Percentiles rank a stretch among this genome's conserved stretches.
phyloP scores from a whole-genome alignment of 2,797 vertebrate genomes.

The Apogon talboti region DNA sequence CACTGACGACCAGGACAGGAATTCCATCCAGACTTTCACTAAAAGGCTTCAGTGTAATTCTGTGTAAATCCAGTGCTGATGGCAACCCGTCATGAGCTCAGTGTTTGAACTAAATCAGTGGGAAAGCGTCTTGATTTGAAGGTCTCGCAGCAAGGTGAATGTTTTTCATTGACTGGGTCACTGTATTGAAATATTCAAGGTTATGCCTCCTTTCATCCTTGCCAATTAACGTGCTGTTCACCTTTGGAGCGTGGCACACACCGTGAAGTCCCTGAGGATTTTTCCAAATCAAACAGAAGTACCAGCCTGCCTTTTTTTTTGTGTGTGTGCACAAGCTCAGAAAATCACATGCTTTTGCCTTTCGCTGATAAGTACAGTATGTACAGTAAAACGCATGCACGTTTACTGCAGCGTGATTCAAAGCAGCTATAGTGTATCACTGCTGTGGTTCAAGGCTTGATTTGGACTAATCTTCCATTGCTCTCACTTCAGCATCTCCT shows the following conservation, averaged over 20 bases:
- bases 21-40: slow-evolving; percentile 67
- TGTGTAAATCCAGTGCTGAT: slow-evolving; percentile 54
- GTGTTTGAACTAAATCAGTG: slow-evolving; percentile 50
- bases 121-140: slow-evolving; percentile 53
- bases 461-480: slow-evolving; percentile 57
- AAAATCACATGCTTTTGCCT: slow-evolving; percentile 36
- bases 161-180: slow-evolving; percentile 64
- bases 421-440: slow-evolving; percentile 45
- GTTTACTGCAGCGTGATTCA: slow-evolving; percentile 43
- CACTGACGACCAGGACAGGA: slow-evolving; percentile 64
- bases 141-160: slow-evolving; percentile 48
- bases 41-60: slow-evolving; percentile 58
- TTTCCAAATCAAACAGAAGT: slow-evolving; percentile 57
- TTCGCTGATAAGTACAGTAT: slow-evolving; percentile 12
- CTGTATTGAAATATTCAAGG: slow-evolving; percentile 60
- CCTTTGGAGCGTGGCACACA: slow-evolving; percentile 57
- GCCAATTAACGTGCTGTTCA: slow-evolving; percentile 58
- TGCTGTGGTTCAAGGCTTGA: slow-evolving; percentile 62
- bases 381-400: slow-evolving; percentile 34
- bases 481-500: slow-evolving; percentile 60
- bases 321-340: slow-evolving; percentile 32
- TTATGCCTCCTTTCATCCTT: slow-evolving; percentile 67
- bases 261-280: slow-evolving; percentile 51
- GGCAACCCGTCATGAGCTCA: slow-evolving; percentile 51
- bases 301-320: slow-evolving; percentile 35